Evolutionary conservation across 2,113 vertebrate species (phyloP), one percentile per base, ranked within the genome.

Genomic region (Callorhinus ursinus): DNA sequence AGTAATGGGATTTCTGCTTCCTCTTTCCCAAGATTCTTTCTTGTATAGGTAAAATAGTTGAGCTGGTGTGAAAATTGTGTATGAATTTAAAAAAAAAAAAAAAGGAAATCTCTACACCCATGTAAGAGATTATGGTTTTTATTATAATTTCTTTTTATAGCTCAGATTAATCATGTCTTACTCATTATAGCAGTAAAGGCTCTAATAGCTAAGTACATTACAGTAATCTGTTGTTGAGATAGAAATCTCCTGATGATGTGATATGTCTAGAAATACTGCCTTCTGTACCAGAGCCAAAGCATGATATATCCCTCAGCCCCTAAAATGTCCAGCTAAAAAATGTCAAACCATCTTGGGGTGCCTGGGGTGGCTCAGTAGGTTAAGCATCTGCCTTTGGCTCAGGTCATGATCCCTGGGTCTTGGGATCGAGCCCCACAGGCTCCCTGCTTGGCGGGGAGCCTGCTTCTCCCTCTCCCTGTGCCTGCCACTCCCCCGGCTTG

Each of bases 131-230:
- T 92, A 59, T 67, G 83, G 46, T 83, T 95, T 94, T 98, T 97
- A 96, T 97, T 95, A 72, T 94, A 63, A 86, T 94, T 97, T 95
- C 67, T 93, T 93, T 96, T 96, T 96, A 97, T 79, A 97, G 83
- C 83, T 87, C 59, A 88, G 69, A 96, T 97, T 97, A 95, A 97
- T 97, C 96, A 95, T 96, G 93, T 90, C 93, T 94, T 88, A 90
- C 93, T 97, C 93, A 93, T 95, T 89, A 95, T 72, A 84, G 89
- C 61, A 80, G 67, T 53, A 67, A 53, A 91, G 87, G 53, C 76
- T 96, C 55, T 97, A 93, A 92, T 76, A 72, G 92, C 72, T 87
- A 97, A 97, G 89, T 87, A 92, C 69, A 96, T 97, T 93, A 95
- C 22, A 96, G 85, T 87, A 77, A 95, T 96, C 96, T 95, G 91